Evolutionary conservation across 2,797 vertebrate species (phyloP).

Genomic region (Orestias chungarensis): DNA sequence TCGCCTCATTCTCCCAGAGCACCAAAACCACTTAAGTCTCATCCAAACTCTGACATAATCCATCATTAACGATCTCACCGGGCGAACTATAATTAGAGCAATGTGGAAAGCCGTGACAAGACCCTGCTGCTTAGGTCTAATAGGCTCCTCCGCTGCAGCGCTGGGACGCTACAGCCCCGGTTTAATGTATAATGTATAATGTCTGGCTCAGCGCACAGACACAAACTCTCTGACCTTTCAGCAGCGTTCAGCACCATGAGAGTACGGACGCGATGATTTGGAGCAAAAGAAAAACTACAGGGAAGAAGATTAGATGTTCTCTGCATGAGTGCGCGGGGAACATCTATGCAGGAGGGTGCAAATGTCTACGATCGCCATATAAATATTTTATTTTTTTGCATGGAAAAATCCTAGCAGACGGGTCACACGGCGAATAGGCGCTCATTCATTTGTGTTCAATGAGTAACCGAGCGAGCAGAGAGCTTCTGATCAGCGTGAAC

Average conservation of each 20-base stretch:
- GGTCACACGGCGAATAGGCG: neutral
- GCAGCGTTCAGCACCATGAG: slow-evolving; percentile 47
- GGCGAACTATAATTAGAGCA: slow-evolving; percentile 36
- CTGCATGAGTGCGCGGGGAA: slow-evolving; percentile 12
- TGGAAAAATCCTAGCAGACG: neutral
- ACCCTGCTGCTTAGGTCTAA: slow-evolving; percentile 32
- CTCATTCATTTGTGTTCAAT: neutral
- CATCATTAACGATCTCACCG: slow-evolving; percentile 40
- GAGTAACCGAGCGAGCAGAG: neutral
- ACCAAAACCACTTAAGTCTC: slow-evolving; percentile 32
- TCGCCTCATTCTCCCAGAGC: slow-evolving; percentile 17
- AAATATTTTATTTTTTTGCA: neutral
- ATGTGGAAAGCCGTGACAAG: slow-evolving; percentile 29
- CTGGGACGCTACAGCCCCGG: neutral
- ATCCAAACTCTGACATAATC: slow-evolving; percentile 40
- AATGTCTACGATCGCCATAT: neutral
- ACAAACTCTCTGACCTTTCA: slow-evolving; percentile 56
- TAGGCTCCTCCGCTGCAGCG: slow-evolving; percentile 22
- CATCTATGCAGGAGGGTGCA: neutral
- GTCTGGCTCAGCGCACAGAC: slow-evolving; percentile 30
- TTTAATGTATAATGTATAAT: slow-evolving; percentile 49
- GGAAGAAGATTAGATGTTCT: slow-evolving; percentile 26
- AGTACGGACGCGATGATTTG: slow-evolving; percentile 42
- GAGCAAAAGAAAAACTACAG: slow-evolving; percentile 38
- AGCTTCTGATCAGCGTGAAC: neutral